phyloP scores from a whole-genome alignment of 1,140 invertebrate species.

The Lordiphosa collinella region DNA sequence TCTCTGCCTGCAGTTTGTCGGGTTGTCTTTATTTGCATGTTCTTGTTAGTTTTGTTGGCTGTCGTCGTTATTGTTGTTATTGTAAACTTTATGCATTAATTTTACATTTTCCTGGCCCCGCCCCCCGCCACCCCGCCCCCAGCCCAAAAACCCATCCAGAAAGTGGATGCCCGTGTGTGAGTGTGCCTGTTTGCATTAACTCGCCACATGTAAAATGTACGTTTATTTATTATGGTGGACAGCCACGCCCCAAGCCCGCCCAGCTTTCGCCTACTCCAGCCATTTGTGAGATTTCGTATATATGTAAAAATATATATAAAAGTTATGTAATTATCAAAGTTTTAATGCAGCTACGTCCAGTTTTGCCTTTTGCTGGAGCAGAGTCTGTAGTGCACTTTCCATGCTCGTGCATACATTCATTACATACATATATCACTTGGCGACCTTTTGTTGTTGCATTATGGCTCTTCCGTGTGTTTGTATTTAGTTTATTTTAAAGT shows the following conservation, averaged over 20 bases:
- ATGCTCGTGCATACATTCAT: conserved; percentile 3
- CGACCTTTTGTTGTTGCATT: too few species aligned
- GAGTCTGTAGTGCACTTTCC: background rate
- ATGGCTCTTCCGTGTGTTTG: too few species aligned
- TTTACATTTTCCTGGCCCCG: conserved; percentile 65
- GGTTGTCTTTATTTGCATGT: conserved; percentile 20
- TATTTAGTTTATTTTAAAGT: too few species aligned
- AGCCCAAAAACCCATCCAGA: conserved; percentile 1
- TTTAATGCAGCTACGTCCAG: conserved; percentile 62
- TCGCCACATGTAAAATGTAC: conserved; percentile 75
- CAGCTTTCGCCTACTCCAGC: background rate
- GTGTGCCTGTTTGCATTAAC: conserved; percentile 67
- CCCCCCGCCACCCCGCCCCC: conserved; percentile 3
- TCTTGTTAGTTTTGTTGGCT: conserved; percentile 42
- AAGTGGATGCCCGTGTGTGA: conserved; percentile 17
- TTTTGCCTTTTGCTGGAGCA: conserved; percentile 5
- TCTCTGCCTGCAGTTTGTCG: conserved; percentile 24
- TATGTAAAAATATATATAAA: conserved; percentile 29
- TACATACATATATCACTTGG: conserved; percentile 10
- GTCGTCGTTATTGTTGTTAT: conserved; percentile 38
- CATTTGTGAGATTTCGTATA: conserved; percentile 53
- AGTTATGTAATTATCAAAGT: conserved; percentile 77
- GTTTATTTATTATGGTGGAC: conserved; percentile 68
- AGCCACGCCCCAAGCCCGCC: conserved; percentile 10
- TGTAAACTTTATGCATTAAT: conserved; percentile 77